Conservation (phyloP, 2,888 invertebrate species). For the Parnassius mnemosyne region DNA sequence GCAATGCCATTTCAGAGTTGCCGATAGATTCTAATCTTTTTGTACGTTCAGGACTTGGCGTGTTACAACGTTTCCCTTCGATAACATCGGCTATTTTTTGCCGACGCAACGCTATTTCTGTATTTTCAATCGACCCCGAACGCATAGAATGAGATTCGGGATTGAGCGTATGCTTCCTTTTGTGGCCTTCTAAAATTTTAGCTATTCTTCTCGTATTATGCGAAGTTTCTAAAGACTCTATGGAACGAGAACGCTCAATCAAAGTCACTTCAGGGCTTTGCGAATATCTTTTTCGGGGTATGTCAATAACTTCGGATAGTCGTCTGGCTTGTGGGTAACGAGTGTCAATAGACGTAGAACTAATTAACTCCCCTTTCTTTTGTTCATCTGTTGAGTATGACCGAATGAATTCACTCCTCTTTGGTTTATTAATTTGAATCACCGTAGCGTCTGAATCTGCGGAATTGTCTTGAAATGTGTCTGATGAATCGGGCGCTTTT, state of each 20-base stretch:
- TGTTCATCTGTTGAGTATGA: slow-evolving; percentile 37
- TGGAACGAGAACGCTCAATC: slow-evolving; percentile 53
- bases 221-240: slow-evolving; percentile 49
- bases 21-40: slow-evolving; percentile 53
- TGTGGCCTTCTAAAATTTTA: slow-evolving; percentile 58
- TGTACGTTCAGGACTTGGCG: slow-evolving; percentile 52
- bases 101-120: slow-evolving; percentile 56
- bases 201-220: slow-evolving; percentile 57
- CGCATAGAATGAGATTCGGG: slow-evolving; percentile 49
- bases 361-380: slow-evolving; percentile 34
- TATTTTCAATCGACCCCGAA: slow-evolving; percentile 48
- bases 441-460: slow-evolving; percentile 57
- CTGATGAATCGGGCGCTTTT: slow-evolving; percentile 45
- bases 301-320: slow-evolving; percentile 46
- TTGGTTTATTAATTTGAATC: slow-evolving; percentile 37
- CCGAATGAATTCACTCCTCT: slow-evolving; percentile 34
- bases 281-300: slow-evolving; percentile 44
- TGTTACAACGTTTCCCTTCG: slow-evolving; percentile 55
- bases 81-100: slow-evolving; percentile 65
- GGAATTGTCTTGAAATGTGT: slow-evolving; percentile 52
- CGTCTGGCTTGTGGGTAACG: slow-evolving; percentile 44
- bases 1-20: slow-evolving; percentile 57
- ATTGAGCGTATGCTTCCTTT: slow-evolving; percentile 52
- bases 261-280: slow-evolving; percentile 47
- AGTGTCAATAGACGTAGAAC: slow-evolving; percentile 40